Conservation (phyloP, 2,888 invertebrate genomes). For the Strigamia crassipes region DNA sequence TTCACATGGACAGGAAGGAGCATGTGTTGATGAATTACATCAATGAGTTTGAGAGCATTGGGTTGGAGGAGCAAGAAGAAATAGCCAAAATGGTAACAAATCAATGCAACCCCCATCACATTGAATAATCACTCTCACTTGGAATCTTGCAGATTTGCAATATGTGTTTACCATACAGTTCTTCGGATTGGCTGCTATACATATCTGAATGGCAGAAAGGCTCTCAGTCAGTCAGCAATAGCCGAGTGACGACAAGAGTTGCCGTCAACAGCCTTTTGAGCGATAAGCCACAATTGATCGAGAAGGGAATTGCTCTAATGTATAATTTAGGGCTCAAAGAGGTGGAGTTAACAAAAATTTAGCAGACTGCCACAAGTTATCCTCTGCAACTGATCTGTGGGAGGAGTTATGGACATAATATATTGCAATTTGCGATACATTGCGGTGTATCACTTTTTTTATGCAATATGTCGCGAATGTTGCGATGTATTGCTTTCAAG, state of each 20-base stretch:
- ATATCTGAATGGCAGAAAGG: conserved; percentile 86
- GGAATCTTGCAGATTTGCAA: conserved; percentile 74
- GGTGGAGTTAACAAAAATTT: conserved; percentile 67
- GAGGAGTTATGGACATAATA: no score
- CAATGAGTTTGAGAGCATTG: conserved; percentile 74
- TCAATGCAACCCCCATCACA: neutral
- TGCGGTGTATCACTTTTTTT: no score
- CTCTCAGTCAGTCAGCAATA: conserved; percentile 76
- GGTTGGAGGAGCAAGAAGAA: conserved; percentile 75
- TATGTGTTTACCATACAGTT: conserved; percentile 83
- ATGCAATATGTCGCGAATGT: no score
- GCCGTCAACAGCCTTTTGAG: conserved; percentile 78
- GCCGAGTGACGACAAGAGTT: conserved; percentile 81
- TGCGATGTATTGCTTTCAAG: no score
- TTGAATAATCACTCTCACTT: conserved; percentile 20
- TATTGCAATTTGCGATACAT: no score
- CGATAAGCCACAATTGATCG: conserved; percentile 72
- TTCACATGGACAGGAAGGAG: conserved; percentile 87
- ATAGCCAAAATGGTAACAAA: conserved; percentile 76
- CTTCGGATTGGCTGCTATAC: conserved; percentile 90
- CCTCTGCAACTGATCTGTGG: no score
- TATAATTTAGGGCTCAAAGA: conserved; percentile 93
- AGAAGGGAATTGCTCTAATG: conserved; percentile 81
- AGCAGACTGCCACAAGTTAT: no score
- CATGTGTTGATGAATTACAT: conserved; percentile 89